Percentiles rank a stretch among this genome's conserved stretches.
These are phyloP conservation scores for Adineta ricciae DNA, from an alignment of 2,888 invertebrate species.

Conservation along the genomic window DNA sequence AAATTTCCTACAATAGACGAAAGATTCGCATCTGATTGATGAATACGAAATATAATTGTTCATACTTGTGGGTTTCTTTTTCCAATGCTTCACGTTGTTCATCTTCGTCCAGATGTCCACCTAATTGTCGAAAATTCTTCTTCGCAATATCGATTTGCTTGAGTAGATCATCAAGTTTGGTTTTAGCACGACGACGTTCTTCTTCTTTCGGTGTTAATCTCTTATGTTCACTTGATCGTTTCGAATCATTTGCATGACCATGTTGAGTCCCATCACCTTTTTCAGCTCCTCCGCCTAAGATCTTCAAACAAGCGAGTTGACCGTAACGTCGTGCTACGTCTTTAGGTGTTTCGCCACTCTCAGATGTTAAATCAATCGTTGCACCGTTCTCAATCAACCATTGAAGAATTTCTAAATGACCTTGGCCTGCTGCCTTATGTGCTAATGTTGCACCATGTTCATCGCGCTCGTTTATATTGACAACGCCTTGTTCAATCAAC, in stretches of 20 bases:
- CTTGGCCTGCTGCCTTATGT: conserved; percentile 51
- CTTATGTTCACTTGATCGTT: background rate
- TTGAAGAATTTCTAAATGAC: conserved; percentile 46
- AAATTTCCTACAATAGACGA: conserved; percentile 42
- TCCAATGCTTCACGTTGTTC: background rate
- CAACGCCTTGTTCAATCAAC: conserved; percentile 49
- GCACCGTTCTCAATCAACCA: conserved; percentile 52
- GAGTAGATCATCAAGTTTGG: conserved; percentile 46
- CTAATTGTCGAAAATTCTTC: conserved; percentile 48
- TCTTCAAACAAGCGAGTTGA: conserved; percentile 46
- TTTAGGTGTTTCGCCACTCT: conserved; percentile 46
- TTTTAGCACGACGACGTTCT: conserved; percentile 38
- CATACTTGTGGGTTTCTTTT: background rate
- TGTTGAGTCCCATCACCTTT: background rate
- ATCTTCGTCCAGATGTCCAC: conserved; percentile 46
- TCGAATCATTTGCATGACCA: background rate
- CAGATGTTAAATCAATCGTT: conserved; percentile 45
- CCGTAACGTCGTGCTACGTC: conserved; percentile 48
- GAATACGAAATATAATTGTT: background rate
- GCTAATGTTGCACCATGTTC: conserved; percentile 49
- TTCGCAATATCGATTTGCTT: conserved; percentile 46
- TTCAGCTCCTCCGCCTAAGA: conserved; percentile 39
- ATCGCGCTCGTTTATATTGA: conserved; percentile 50
- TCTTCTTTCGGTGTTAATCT: background rate
- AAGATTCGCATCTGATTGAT: too few relatives aligned